Conservation (phyloP, 1,140 invertebrate genomes). For the Alviniconcha marisindica region DNA sequence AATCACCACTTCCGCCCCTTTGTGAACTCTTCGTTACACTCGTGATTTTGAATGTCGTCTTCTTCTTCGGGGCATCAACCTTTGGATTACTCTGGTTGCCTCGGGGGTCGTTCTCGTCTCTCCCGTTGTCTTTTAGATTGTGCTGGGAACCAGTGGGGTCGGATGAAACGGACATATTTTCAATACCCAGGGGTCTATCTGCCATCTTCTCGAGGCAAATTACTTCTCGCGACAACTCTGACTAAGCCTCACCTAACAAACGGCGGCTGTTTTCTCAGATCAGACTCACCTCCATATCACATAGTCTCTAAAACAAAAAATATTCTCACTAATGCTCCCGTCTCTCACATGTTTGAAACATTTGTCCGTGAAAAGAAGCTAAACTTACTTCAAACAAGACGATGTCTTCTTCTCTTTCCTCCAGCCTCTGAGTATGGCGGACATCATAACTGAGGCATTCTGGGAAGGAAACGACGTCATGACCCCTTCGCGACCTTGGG, state of each 20-base stretch:
- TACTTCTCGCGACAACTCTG: slow-evolving; percentile 39
- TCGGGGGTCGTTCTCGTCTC: slow-evolving; percentile 40
- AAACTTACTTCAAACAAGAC: slow-evolving; percentile 43
- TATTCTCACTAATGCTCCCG: slow-evolving; percentile 1
- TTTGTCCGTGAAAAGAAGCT: background rate
- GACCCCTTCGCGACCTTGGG: slow-evolving; percentile 45
- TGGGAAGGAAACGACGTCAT: slow-evolving; percentile 61
- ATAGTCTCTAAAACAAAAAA: slow-evolving; percentile 36
- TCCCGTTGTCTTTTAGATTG: slow-evolving; percentile 29
- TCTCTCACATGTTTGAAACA: slow-evolving; percentile 40
- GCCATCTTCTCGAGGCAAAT: slow-evolving; percentile 42
- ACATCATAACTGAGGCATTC: slow-evolving; percentile 55
- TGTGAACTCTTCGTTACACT: slow-evolving; percentile 81
- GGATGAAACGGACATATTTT: slow-evolving; percentile 37
- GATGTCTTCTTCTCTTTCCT: slow-evolving; percentile 32
- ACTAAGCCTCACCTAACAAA: slow-evolving; percentile 30
- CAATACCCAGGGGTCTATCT: slow-evolving; percentile 32
- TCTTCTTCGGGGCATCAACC: slow-evolving; percentile 81
- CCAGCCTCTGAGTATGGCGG: slow-evolving; percentile 47
- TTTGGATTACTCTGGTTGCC: slow-evolving; percentile 40
- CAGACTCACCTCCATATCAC: slow-evolving; percentile 36
- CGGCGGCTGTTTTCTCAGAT: slow-evolving; percentile 42
- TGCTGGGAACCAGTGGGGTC: slow-evolving; percentile 35
- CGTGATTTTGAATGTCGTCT: slow-evolving; percentile 95
- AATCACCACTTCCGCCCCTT: slow-evolving; percentile 82